phyloP scores from a whole-genome alignment of 1,140 invertebrate species.

The Procambarus clarkii region DNA sequence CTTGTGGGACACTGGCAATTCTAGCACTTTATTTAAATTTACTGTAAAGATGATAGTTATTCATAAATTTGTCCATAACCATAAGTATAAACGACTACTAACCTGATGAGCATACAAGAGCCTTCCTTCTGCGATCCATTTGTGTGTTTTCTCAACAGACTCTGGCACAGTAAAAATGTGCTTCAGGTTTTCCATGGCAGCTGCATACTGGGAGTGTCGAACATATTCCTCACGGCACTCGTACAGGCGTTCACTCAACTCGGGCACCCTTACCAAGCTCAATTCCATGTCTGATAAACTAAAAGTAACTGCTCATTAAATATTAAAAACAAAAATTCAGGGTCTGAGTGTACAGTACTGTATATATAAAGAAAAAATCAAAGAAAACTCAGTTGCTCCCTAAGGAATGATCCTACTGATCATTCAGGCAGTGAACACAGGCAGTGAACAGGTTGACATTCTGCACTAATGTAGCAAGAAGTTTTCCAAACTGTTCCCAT shows the following conservation, averaged over 20 bases:
- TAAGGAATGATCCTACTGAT: too few relatives aligned
- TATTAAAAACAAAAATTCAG: not conserved
- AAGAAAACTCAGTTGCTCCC: too few relatives aligned
- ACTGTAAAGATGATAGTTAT: too few relatives aligned
- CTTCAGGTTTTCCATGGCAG: constrained; percentile 98
- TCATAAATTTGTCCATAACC: too few relatives aligned
- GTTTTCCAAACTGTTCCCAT: too few relatives aligned
- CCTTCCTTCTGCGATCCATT: constrained; percentile 96
- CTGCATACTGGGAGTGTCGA: constrained; percentile 95
- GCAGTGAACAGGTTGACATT: too few relatives aligned
- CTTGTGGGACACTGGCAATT: too few relatives aligned
- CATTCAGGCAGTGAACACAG: too few relatives aligned
- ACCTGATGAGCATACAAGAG: constrained; percentile 94
- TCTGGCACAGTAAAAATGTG: constrained; percentile 98
- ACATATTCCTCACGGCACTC: constrained; percentile 94
- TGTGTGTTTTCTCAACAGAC: constrained; percentile 95
- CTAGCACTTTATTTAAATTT: too few relatives aligned
- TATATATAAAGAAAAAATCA: too few relatives aligned
- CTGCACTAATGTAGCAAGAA: too few relatives aligned
- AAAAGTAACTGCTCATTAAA: not conserved
- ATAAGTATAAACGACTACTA: constrained; percentile 25
- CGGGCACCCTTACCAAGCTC: constrained; percentile 82
- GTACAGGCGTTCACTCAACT: constrained; percentile 86
- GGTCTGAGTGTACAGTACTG: too few relatives aligned
- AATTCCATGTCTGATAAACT: constrained; percentile 80